Evolutionary conservation across 2,113 vertebrate species (phyloP), one percentile per base, ranked within the genome.

Genomic region (Condylura cristata): DNA sequence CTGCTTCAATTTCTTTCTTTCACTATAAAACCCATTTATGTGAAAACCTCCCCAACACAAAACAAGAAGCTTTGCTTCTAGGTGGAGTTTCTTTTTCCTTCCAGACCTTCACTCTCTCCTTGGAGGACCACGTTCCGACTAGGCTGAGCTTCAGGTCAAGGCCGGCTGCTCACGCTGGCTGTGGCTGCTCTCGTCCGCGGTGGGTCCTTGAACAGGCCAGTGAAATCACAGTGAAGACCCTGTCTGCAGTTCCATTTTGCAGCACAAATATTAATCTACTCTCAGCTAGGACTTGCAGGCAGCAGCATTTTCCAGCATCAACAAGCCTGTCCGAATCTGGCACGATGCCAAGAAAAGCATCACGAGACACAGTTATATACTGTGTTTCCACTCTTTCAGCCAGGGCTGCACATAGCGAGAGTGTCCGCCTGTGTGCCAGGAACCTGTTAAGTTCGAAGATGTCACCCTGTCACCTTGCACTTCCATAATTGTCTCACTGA

Each of bases 161-260:
- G 56, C 17, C 96, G 75, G 81, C 51, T 95, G 86, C 86, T 88
- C 96, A 89, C 96, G 97, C 96, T 95, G 93, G 78, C 83, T 89
- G 93, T 97, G 95, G 92, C 96, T 91, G 87, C 92, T 75, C 16
- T 91, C 71, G 97, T 90, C 96, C 91, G 86, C 82, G 72, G 96
- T 32, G 70, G 86, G 68, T 91, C 91, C 95, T 98, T 96, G 97
- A 98, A 93, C 66, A 96, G 94, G 96, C 92, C 87, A 96, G 94
- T 97, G 97, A 98, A 98, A 97, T 94, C 81, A 95, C 95, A 98
- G 93, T 66, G 96, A 98, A 98, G 98, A 97, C 93, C 95, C 83
- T 95, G 85, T 97, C 97, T 92, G 97, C 41, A 80, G 89, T 87
- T 84, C 94, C 84, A 97, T 92, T 92, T 88, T 72, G 88, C 92